Base-by-base conservation (phyloP, 2,888 invertebrate species). In the Apamea crenata region DNA sequence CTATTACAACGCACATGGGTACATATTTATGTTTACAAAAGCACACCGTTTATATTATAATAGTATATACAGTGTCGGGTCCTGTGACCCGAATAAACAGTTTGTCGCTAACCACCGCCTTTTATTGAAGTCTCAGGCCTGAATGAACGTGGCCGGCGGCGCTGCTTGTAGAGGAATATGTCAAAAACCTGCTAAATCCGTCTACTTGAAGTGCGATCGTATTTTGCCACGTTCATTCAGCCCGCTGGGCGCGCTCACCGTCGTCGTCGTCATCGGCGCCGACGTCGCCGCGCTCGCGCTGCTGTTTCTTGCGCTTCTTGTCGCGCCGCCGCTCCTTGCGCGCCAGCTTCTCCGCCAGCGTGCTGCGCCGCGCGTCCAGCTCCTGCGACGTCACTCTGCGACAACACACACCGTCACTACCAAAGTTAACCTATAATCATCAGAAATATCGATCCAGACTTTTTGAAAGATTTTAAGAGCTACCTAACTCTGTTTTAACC, bases 271-370 rank as follows among this genome's bases (percentile, higher is more conserved):
- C n/a, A 73, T 86, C 90, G 10, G 75, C 75, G 87, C 14, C 71
- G 0, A 29, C 78, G 77, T 81, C 90, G 21, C 87, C 91, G 44
- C 82, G 87, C 63, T 95, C 96, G 83, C 96, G 96, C 81, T 97
- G 97, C 82, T 97, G 97, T 93, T 97, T 98, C 96, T 97, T 97
- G 93, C 98, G 97, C 94, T 97, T 98, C 96, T 98, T 98, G 92
- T 98, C 98, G 92, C 97, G 97, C 94, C 98, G 98, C n/a, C 97
- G 96, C 91, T 98, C 98, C 92, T 98, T 98, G 92, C 98, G 98
- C 80, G 98, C 98, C 91, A 98, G 94, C 95, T 98, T 98, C 91
- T 98, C 98, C 90, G 97, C 98, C 82, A 98, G 96, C 81, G 97
- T 97, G 96, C 97, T 97, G 81, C 98, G 97, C 73, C 98, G 97